Percentiles rank a stretch among this genome's conserved stretches.
Evolutionary conservation across 2,888 invertebrate species (phyloP).

Genomic region (Tenthredo mesomela): DNA sequence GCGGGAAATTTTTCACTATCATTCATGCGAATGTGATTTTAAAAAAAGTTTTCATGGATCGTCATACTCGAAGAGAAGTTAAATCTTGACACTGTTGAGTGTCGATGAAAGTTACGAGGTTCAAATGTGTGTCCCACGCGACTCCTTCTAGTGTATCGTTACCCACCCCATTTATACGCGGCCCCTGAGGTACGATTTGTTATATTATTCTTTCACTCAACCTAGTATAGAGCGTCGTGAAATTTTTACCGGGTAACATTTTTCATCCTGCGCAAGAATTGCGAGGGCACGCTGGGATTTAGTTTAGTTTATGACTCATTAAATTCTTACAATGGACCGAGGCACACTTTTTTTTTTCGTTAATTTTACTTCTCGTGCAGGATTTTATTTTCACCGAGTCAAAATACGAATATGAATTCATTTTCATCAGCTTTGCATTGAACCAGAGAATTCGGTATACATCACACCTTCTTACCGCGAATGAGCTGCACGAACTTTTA

Average conservation of each 20-base stretch:
- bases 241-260: constrained; percentile 13
- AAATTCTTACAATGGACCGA: neutral
- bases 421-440: neutral
- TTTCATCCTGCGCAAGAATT: neutral
- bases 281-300: neutral
- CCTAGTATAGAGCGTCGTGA: neutral
- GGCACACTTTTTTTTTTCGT: constrained; percentile 15
- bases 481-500: neutral
- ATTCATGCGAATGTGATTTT: neutral
- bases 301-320: constrained; percentile 19
- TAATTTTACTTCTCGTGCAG: neutral
- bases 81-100: constrained; percentile 15
- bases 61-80: neutral
- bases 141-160: constrained; percentile 4
- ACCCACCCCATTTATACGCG: constrained; percentile 22
- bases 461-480: neutral
- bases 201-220: constrained; percentile 31
- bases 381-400: neutral
- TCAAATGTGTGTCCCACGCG: constrained; percentile 19
- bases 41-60: neutral
- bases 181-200: constrained; percentile 20
- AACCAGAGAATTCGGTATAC: neutral
- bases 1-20: neutral
- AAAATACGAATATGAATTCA: neutral
- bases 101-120: constrained; percentile 38